Base-by-base conservation (phyloP, 2,888 invertebrate species). In the Nomada flava region DNA sequence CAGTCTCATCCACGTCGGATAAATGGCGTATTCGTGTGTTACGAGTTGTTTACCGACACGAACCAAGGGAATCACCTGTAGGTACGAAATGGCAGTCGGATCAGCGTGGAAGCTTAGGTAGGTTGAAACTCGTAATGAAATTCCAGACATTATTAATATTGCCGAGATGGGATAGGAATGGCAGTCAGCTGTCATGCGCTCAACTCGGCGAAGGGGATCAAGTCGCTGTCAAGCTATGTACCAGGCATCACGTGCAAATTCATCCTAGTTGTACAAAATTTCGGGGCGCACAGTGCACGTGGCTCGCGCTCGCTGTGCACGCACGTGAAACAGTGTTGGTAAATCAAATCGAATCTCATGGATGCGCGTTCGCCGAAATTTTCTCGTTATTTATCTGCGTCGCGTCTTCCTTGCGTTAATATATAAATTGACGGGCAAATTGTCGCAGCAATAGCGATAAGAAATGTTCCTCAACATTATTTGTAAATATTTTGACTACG, bases 141-240 rank as follows among this genome's bases (percentile, higher is more conserved):
- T 92, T 92, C 92, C 91, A 90, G 89, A 87, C 89, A 89, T 92
- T 92, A 92, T 92, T 92, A 91, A 92, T 92, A 91, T 91, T 89
- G 89, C 87, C 86, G 84, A 79, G 88, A 84, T 85, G 79, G 85
- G 80, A 85, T 89, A 85, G 88, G 87, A 86, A 87, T 86, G 88
- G 87, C 88, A 88, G 88, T 87, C 84, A 90, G 87, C 84, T 83
- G 81, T 84, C 86, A 89, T 85, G 88, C 77, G 86, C 82, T 76
- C 75, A 69, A 69, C 79, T 83, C 85, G 73, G 79, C 69, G 87
- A 86, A 76, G 82, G 84, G 86, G 80, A 87, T 86, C 89, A 87
- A 87, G 84, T 86, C 82, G 82, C 89, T 87, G 87, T 89, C 89
- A 89, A 79, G 89, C 74, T 83, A 81, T 64, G 79, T 78, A 83